Percentiles rank a stretch among this genome's conserved stretches.
Conservation (phyloP, 2,113 vertebrate genomes). For the Etia nguti region DNA sequence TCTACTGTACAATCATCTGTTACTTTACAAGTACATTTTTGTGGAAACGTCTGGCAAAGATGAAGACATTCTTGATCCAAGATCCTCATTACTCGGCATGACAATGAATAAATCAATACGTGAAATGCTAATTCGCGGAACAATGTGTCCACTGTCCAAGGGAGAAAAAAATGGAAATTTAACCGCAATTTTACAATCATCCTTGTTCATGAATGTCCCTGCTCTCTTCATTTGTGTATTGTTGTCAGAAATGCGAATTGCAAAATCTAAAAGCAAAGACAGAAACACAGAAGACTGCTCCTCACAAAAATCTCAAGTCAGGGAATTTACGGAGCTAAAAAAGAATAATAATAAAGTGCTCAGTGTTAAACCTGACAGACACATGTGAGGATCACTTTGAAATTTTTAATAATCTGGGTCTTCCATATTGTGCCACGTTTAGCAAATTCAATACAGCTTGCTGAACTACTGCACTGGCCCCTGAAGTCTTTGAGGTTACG, state of each 20-base stretch:
- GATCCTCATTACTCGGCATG: conserved; percentile 43
- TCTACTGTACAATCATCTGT: conserved; percentile 50
- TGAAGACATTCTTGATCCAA: conserved; percentile 31
- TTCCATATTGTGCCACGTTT: not conserved
- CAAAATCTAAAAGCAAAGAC: not conserved
- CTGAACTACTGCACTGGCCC: not conserved
- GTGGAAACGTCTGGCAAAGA: conserved; percentile 52
- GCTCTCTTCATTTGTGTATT: not conserved
- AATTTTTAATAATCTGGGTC: not conserved
- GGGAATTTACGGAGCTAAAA: not conserved
- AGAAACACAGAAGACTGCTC: not conserved
- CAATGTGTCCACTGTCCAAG: conserved; percentile 1
- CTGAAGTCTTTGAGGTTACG: not conserved
- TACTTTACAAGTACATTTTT: conserved; percentile 59
- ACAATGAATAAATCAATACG: conserved; percentile 66
- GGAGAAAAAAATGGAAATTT: conserved; percentile 30
- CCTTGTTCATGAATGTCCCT: conserved; percentile 30
- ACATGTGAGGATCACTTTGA: not conserved
- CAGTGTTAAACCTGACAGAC: not conserved
- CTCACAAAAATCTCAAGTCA: not conserved
- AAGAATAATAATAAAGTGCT: not conserved
- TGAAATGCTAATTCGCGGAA: conserved; percentile 52
- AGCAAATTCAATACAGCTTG: not conserved
- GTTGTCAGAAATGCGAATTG: conserved; percentile 18
- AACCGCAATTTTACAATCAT: conserved; percentile 30